A percentile compares a stretch with the other conserved stretches of the same genome.
Conservation (phyloP, 53 echinoderm and acorn worm species). For the Hippasteria phrygiana region DNA sequence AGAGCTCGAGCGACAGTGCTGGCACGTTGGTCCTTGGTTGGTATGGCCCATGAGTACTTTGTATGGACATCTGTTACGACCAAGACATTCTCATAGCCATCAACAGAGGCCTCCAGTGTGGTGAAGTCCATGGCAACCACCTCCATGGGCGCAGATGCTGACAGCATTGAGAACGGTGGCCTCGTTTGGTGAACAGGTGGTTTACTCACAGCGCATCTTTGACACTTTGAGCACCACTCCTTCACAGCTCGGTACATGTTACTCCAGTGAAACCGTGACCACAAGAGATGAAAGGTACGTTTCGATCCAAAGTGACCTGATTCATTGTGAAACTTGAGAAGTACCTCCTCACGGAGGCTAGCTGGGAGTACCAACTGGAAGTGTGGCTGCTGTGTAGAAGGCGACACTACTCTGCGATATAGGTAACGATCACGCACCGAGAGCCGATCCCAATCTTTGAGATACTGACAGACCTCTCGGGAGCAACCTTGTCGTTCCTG, state of each 20-base stretch:
- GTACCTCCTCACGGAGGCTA: constrained; percentile 19
- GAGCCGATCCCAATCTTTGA: constrained; percentile 16
- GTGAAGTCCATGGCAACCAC: constrained; percentile 66
- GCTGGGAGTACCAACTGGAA: constrained; percentile 54
- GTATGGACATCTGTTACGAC: constrained; percentile 72
- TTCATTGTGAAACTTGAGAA: constrained; percentile 66
- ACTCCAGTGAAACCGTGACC: constrained; percentile 73
- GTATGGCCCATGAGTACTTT: no score
- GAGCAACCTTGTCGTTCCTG: neutral
- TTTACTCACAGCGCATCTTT: constrained; percentile 60
- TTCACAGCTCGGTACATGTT: constrained; percentile 35
- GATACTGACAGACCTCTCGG: neutral
- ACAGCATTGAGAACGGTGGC: constrained; percentile 37
- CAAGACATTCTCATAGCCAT: constrained; percentile 56
- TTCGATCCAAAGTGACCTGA: constrained; percentile 68
- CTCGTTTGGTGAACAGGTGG: constrained; percentile 36
- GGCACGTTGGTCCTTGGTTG: constrained; percentile 68
- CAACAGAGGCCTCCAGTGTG: constrained; percentile 50
- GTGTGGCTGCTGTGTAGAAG: neutral
- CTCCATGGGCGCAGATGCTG: constrained; percentile 54
- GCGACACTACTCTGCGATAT: neutral
- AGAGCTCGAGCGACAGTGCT: constrained; percentile 56
- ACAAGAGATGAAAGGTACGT: constrained; percentile 60
- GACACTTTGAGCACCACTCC: constrained; percentile 51
- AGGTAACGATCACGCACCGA: neutral